phyloP scores from a whole-genome alignment of 2,113 vertebrate genomes.

The Channa maculata region DNA sequence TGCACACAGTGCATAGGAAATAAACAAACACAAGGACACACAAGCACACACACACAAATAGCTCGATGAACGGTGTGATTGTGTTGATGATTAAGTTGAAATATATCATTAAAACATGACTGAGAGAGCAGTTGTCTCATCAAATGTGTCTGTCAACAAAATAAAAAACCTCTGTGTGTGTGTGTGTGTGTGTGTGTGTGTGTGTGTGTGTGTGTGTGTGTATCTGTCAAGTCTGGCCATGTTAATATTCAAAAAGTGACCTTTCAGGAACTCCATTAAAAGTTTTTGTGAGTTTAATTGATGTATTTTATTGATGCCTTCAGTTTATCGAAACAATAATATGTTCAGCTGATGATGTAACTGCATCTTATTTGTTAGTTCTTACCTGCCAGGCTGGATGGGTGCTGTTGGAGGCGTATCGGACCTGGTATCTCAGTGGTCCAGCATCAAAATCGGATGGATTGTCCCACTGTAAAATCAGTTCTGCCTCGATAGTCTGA shows the following conservation, averaged over 20 bases:
- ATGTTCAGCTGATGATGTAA: no score
- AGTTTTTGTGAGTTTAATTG: no score
- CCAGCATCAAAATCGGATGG: conserved; percentile 42
- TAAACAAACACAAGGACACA: conserved; percentile 1
- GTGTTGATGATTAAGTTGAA: conserved; percentile 9
- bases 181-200: no score
- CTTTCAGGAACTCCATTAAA: no score
- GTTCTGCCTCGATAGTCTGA: conserved; percentile 83
- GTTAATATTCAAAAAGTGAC: no score
- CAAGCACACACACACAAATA: not conserved
- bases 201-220: no score
- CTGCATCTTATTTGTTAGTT: not conserved
- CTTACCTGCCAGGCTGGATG: conserved; percentile 73
- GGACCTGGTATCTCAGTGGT: conserved; percentile 86
- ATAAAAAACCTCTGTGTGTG: not conserved
- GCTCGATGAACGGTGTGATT: not conserved
- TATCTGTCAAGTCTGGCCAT: no score
- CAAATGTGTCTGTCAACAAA: not conserved
- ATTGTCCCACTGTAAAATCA: conserved; percentile 86
- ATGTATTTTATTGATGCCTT: no score
- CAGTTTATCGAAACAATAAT: no score
- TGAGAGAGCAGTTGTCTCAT: not conserved
- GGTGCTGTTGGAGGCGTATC: conserved; percentile 75
- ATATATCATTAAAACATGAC: not conserved
- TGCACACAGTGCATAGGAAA: conserved; percentile 62